Base-by-base conservation (phyloP, 2,113 vertebrate species). In the Sceloporus undulatus region DNA sequence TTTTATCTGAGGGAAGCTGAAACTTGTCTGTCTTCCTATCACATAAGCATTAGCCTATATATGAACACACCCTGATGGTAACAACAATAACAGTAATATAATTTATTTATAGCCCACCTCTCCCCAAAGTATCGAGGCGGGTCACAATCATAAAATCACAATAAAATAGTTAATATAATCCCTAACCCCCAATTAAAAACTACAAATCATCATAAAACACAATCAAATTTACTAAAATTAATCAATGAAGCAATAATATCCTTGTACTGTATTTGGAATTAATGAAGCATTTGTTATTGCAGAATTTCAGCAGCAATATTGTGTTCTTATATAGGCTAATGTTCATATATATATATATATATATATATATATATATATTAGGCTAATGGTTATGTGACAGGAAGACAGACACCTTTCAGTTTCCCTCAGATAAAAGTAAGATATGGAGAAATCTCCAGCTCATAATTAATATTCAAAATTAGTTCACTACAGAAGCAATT, bases 191-290 rank as follows among this genome's bases (percentile, higher is more conserved):
- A 34, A 34, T 34, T 34, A 34, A 34, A 34, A 34, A 34, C 34
- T 34, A 34, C 34, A 34, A 34, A 34, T 34, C 34, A 34, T 34
- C 34, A 34, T 34, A 34, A 34, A 34, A 34, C 34, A 34, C 34
- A 34, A 34, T 34, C 34, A 34, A 34, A 34, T 34, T 34, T 34
- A 34, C 34, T 34, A 34, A 34, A 34, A 34, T 34, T 34, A 34
- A 34, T 34, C 34, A 34, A 34, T 23, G 9, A 78, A 56, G 27
- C 25, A 21, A 73, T 29, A 80, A 86, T 25, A 34, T 7, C 19
- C 18, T 88, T 82, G n/a, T 56, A 56, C 83, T 82, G n/a, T 56
- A 56, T 83, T 54, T 62, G 56, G 73, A 88, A 84, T 68, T 83
- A 77, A 83, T 29, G 9, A 68, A 83, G 3, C 7, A 23, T 70